Base-by-base conservation (phyloP, 53 echinoderm and acorn worm species). In the Echinometra lucunter region DNA sequence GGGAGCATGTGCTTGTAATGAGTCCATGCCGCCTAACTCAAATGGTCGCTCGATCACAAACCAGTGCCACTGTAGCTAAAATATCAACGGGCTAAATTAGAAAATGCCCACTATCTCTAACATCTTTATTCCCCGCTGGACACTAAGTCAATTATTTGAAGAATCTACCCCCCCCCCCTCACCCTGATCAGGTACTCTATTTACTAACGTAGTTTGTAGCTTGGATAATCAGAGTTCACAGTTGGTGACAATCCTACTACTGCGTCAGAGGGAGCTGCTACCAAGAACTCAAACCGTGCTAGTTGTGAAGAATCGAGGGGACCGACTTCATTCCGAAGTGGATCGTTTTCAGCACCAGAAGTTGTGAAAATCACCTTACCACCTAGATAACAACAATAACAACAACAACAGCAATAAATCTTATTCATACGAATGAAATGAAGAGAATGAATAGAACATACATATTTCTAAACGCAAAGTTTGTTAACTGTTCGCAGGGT, bases 171-270 rank as follows among this genome's bases (percentile, higher is more conserved):
- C 60, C 72, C n/a, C n/a, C n/a, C n/a, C n/a, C n/a, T n/a, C n/a
- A n/a, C n/a, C n/a, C n/a, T 0, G 6, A 25, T 49, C 8, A 30
- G 35, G 91, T 66, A 66, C 18, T n/a, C n/a, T n/a, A n/a, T n/a
- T 3, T 66, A 92, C 92, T 70, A 45, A 92, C 92, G 92, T 25
- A 92, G 45, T 40, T 92, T 92, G 47, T 92, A 92, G 37, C 92
- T 92, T 12, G 92, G 92, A 70, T 45, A 72, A 19, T 27, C 92
- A 19, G 70, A 30, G 28, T 28, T 5, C 13, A 17, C 47, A 9
- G 25, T 25, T 30, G 74, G 34, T 45, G 92, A 69, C 28, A 92
- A 45, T 13, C 49, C 72, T 27, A 92, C 92, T 4, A 92, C 53
- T 16, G 92, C 92, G 32, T 72, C 92, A 28, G 92, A 45, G 40